A percentile compares a stretch with the other conserved stretches of the same genome.
Evolutionary conservation across 92 coral and sea anemone genomes (phyloP).

Genomic region (Anthopleura xanthogrammica): DNA sequence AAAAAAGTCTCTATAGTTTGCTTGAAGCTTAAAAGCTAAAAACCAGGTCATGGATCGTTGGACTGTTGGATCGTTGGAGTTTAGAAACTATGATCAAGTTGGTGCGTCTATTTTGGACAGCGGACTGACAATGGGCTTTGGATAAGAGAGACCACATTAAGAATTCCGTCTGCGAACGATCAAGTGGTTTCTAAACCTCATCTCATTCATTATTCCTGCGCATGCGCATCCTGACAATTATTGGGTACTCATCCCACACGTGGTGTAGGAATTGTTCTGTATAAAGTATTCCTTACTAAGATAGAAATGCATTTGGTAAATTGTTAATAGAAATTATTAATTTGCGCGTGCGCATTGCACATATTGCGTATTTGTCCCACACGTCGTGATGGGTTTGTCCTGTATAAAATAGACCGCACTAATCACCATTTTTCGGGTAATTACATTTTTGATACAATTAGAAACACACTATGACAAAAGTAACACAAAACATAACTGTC

Average conservation of each 20-base stretch:
- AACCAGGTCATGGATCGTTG: not conserved
- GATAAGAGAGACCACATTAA: not conserved
- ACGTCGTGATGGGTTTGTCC: not conserved
- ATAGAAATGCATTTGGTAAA: not conserved
- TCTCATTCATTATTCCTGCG: not conserved
- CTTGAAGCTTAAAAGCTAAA: not conserved
- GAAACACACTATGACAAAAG: not conserved
- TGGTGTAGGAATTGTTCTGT: not conserved
- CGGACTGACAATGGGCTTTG: not conserved
- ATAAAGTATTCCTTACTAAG: not conserved
- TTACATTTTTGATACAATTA: not conserved
- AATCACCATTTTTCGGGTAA: slow-evolving; percentile 5
- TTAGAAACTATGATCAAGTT: not conserved
- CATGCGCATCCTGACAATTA: not conserved
- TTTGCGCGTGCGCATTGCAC: not conserved
- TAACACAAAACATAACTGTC: not conserved
- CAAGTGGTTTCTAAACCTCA: not conserved
- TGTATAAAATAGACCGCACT: not conserved
- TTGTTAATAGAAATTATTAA: not conserved
- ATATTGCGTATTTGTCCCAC: not conserved
- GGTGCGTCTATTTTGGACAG: not conserved
- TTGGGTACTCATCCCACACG: not conserved
- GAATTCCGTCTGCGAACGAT: not conserved
- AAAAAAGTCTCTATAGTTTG: not conserved
- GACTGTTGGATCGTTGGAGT: not conserved